Conservation (phyloP, 2,888 invertebrate species). For the Creontiades dilutus region DNA sequence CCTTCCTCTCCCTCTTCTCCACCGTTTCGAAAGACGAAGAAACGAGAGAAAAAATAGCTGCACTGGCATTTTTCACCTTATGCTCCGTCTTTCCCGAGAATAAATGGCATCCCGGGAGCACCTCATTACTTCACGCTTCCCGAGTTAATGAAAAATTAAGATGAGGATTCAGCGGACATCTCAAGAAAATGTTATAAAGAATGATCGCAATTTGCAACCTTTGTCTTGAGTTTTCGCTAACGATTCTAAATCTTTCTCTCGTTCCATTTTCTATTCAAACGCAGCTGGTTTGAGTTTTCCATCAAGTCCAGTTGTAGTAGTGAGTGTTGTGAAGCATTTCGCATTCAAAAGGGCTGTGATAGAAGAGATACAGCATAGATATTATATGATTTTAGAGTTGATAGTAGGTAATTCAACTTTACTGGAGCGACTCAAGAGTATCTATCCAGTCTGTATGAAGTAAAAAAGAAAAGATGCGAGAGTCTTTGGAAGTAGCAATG, state of each 20-base stretch:
- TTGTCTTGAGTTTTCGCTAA: not conserved
- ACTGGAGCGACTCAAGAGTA: too few species aligned
- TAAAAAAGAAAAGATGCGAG: too few species aligned
- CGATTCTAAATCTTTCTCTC: not conserved
- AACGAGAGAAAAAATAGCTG: not conserved
- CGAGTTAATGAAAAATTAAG: slow-evolving; percentile 52
- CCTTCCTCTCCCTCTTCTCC: not conserved
- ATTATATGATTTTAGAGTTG: too few species aligned
- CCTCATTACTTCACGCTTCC: slow-evolving; percentile 47
- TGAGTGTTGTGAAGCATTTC: too few species aligned
- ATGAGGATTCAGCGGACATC: not conserved
- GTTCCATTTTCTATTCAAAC: not conserved
- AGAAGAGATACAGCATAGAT: too few species aligned
- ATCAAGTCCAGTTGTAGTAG: too few species aligned
- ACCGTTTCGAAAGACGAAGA: not conserved
- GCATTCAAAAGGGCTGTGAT: too few species aligned
- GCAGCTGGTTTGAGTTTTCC: too few species aligned
- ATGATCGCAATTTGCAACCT: slow-evolving; percentile 10
- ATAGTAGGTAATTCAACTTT: too few species aligned
- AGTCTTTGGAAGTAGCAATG: too few species aligned
- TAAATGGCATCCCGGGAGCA: slow-evolving; percentile 8
- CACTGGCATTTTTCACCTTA: slow-evolving; percentile 4
- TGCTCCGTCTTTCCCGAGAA: slow-evolving; percentile 5
- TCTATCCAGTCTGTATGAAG: too few species aligned
- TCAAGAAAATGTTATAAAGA: not conserved